phyloP scores from a whole-genome alignment of 2,113 vertebrate genomes.

The Hypocryptadius cinnamomeus region DNA sequence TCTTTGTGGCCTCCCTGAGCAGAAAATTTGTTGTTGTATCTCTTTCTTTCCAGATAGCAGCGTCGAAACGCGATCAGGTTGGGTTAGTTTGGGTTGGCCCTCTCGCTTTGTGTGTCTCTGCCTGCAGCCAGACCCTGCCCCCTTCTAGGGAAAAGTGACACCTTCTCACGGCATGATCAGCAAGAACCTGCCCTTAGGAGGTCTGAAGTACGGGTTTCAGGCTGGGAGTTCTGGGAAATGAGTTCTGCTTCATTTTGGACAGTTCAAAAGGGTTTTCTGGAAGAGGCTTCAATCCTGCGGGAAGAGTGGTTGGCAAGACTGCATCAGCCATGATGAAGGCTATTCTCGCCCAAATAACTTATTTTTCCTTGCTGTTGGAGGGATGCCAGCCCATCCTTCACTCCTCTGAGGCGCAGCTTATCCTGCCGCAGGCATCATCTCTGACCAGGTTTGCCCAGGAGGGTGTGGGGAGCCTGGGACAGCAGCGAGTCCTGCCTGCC shows the following conservation, averaged over 20 bases:
- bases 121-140: fast-evolving
- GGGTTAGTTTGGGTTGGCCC: background rate
- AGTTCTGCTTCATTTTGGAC: background rate
- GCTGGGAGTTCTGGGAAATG: background rate
- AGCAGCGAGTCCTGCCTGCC: background rate
- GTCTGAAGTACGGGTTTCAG: background rate
- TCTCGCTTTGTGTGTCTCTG: background rate
- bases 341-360: background rate
- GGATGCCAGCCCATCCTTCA: background rate
- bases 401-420: background rate
- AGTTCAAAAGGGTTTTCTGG: background rate
- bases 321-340: background rate
- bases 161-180: fast-evolving
- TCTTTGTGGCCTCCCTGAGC: background rate
- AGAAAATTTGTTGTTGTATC: background rate
- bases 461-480: background rate
- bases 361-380: background rate
- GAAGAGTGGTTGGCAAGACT: background rate
- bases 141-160: no score
- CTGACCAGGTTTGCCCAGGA: background rate
- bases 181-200: background rate
- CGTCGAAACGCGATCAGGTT: fast-evolving
- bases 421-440: background rate
- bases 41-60: background rate
- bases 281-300: background rate